Percentiles rank a stretch among this genome's conserved stretches.
phyloP scores from a whole-genome alignment of 2,797 vertebrate species.

The Molossus molossus region DNA sequence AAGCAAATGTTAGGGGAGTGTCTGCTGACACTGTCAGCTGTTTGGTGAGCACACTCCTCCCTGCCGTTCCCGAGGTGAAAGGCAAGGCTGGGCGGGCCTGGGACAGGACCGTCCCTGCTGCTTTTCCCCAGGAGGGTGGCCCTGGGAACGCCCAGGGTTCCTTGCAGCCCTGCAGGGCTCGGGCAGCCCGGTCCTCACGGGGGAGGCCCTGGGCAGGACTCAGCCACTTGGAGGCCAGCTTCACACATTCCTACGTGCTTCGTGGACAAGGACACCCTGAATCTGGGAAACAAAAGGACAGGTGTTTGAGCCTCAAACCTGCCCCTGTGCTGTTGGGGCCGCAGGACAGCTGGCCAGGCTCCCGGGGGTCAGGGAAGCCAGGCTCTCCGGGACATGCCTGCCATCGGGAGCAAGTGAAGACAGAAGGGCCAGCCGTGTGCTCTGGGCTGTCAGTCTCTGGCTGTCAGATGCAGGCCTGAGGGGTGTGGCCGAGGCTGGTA shows the following conservation, averaged over 20 bases:
- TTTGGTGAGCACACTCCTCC: background rate
- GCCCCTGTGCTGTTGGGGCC: background rate
- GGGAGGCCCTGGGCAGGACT: background rate
- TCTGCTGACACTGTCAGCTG: background rate
- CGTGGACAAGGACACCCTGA: background rate
- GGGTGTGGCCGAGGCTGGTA: rapidly evolving
- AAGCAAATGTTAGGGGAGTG: background rate
- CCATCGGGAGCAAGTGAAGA: rapidly evolving
- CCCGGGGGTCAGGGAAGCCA: rapidly evolving
- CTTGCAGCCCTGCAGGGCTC: background rate
- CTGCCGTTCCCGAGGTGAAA: background rate
- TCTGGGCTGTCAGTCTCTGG: too few species aligned
- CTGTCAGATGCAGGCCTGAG: rapidly evolving
- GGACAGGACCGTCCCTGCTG: background rate
- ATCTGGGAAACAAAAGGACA: background rate
- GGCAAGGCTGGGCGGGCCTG: background rate
- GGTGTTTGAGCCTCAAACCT: rapidly evolving
- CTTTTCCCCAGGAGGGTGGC: background rate
- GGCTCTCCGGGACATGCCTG: background rate
- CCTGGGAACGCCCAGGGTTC: background rate
- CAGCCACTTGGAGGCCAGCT: background rate
- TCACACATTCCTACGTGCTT: background rate
- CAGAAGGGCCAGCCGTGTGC: background rate
- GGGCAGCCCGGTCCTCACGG: background rate
- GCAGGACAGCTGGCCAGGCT: rapidly evolving